phyloP scores from a whole-genome alignment of 2,797 vertebrate genomes.

The Ptychobarbus kaznakovi region DNA sequence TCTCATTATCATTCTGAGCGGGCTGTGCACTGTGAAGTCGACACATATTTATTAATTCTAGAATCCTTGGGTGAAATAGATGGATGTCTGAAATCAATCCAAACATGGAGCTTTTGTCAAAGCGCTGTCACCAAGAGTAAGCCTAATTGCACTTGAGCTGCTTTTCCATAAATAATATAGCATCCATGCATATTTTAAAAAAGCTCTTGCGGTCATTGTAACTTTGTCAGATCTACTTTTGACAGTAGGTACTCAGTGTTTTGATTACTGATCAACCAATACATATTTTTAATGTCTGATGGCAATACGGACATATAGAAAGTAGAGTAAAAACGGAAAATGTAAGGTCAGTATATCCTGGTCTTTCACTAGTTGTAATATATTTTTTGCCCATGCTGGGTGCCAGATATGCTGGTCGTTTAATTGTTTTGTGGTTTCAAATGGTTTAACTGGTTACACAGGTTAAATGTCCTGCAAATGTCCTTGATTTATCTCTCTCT shows the following conservation, averaged over 20 bases:
- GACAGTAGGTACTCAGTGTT: background rate
- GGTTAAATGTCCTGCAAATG: background rate
- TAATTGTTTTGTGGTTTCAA: background rate
- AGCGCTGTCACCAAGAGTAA: slow-evolving; percentile 15
- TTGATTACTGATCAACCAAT: background rate
- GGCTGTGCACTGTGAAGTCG: background rate
- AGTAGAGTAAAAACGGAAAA: background rate
- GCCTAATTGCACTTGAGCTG: background rate
- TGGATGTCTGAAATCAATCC: slow-evolving; percentile 15
- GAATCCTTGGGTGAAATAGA: background rate
- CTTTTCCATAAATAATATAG: slow-evolving; percentile 7
- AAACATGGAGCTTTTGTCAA: background rate
- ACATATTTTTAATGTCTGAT: background rate
- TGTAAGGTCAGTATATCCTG: background rate
- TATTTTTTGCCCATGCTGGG: background rate
- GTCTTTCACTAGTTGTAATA: background rate
- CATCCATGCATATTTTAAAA: background rate
- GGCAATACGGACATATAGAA: background rate
- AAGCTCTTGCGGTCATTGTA: background rate
- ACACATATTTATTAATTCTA: background rate
- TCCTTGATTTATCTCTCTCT: background rate
- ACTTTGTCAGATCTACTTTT: background rate
- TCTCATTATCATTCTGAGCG: background rate
- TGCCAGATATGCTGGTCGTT: background rate
- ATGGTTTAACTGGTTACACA: background rate